These are phyloP conservation scores for Mesorhabditis sp. DNA, from an alignment of 2,888 invertebrate genomes.

Conservation along the genomic window DNA sequence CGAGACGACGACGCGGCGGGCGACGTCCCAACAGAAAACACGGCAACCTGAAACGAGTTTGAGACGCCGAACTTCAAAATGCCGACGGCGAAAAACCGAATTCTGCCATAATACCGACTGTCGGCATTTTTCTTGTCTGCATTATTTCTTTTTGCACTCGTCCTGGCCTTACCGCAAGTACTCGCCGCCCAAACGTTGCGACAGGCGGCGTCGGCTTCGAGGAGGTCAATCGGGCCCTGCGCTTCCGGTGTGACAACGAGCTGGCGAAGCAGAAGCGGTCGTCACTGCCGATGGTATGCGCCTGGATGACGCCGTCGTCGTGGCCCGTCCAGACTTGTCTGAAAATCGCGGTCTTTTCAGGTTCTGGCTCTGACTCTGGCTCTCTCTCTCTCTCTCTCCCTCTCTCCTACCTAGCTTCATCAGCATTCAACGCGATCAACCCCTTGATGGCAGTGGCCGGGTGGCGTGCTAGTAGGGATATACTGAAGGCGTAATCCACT, in stretches of 20 bases:
- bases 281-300: slow-evolving; percentile 73
- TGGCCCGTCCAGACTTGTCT: slow-evolving; percentile 77
- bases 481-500: not conserved
- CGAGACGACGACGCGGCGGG: slow-evolving; percentile 22
- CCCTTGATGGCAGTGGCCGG: not conserved
- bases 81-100: too few relatives aligned
- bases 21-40: slow-evolving; percentile 36
- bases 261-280: slow-evolving; percentile 59
- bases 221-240: slow-evolving; percentile 10
- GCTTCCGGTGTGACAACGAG: not conserved
- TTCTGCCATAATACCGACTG: not conserved
- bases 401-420: not conserved
- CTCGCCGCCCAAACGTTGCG: slow-evolving; percentile 28
- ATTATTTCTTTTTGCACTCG: not conserved
- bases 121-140: not conserved
- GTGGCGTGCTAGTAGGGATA: not conserved
- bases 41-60: slow-evolving; percentile 16
- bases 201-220: slow-evolving; percentile 24
- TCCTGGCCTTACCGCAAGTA: slow-evolving; percentile 17
- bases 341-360: slow-evolving; percentile 7
- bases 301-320: slow-evolving; percentile 73
- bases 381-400: not conserved
- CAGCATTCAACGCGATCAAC: not conserved
- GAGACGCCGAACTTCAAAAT: too few relatives aligned
- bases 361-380: slow-evolving; percentile 10